Evolutionary conservation across 2,888 invertebrate species (phyloP), one percentile per base, ranked within the genome.

Genomic region (Torymus aiolomorphi): DNA sequence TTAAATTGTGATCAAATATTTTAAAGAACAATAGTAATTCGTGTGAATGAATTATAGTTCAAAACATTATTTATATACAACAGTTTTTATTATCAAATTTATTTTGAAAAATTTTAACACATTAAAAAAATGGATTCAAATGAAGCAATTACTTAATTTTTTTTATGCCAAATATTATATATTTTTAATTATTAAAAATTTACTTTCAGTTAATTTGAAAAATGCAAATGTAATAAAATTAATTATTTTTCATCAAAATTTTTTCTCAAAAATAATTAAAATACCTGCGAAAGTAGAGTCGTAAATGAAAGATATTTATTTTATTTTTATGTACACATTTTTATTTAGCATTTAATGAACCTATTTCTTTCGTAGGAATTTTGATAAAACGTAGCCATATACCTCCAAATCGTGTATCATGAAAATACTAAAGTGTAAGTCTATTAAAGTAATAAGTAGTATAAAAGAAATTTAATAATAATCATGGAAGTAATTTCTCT

Each of bases 401-500:
- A 76, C 66, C 42, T 75, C 16, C 20, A 65, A 79, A 11, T 71
- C 12, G 31, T 74, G 14, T 20, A 69, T 74, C 20, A 67, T 67
- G 16, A 73, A 73, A 62, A 52, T 31, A 16, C 52, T 52, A 20
- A 72, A 62, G 14, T 42, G 1, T 67, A 70, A 70, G 20, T 72
- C 66, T 71, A 65, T 52, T 52, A 74, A 71, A 10, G 56, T 62
- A 31, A 67, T 62, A 14, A 56, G 2, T 18, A 78, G 42, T 13
- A 65, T 74, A 3, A 61, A 59, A 75, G n/a, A 49, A 20, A 42
- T 61, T 24, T 71, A 71, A 61, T 49, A 57, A 80, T 42, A 20
- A 31, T 66, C 14, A 76, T 42, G 11, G 66, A 54, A 61, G 42
- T n/a, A 61, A 65, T 75, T 80, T 70, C 42, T 59, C 42, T 59